Conservation (phyloP, 2,797 vertebrate species). For the Podarcis lilfordi region DNA sequence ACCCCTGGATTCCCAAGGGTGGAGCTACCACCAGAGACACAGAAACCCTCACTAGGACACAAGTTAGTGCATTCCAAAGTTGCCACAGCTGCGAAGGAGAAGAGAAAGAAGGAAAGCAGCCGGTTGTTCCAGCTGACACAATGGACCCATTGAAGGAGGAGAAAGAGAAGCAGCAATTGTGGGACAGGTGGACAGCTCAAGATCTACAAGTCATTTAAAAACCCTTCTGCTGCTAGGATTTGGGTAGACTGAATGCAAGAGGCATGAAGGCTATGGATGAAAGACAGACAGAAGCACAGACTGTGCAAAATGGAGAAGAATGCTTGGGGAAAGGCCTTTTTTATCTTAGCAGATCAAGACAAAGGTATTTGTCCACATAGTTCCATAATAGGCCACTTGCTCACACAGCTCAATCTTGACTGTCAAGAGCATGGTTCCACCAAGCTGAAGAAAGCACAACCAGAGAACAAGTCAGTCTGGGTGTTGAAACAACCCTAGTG, state of each 20-base stretch:
- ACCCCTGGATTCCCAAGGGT: too few species aligned
- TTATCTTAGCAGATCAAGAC: background rate
- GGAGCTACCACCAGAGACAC: too few species aligned
- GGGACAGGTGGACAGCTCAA: background rate
- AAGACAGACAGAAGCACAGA: background rate
- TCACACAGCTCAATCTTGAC: too few species aligned
- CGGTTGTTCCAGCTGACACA: constrained; percentile 12
- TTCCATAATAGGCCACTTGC: too few species aligned
- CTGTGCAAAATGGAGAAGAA: background rate
- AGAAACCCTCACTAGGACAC: background rate
- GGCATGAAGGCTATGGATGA: background rate
- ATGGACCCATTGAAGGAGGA: background rate
- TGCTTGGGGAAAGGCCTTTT: background rate
- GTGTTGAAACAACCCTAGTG: too few species aligned
- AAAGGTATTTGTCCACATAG: background rate
- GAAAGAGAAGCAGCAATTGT: background rate
- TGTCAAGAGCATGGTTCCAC: too few species aligned
- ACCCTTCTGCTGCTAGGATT: background rate
- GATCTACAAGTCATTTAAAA: background rate
- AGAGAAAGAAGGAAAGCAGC: background rate
- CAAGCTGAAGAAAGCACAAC: too few species aligned
- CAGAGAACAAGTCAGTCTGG: too few species aligned
- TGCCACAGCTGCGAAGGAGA: background rate
- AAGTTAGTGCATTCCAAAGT: background rate
- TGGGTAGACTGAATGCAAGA: background rate